phyloP scores from a whole-genome alignment of 2,888 invertebrate genomes.

The Cephus runcator region DNA sequence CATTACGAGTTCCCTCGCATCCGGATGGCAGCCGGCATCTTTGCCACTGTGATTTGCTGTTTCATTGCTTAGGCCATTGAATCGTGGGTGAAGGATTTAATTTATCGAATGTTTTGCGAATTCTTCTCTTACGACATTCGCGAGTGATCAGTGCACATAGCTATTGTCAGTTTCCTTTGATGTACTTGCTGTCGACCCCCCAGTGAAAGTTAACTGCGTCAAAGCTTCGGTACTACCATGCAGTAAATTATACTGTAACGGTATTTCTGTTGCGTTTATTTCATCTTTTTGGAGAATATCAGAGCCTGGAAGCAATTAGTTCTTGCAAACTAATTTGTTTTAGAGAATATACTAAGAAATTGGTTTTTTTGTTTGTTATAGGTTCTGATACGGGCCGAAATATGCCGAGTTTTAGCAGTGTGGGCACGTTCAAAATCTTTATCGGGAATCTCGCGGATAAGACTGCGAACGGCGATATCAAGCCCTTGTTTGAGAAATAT shows the following conservation, averaged over 20 bases:
- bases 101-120: not conserved
- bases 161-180: not conserved
- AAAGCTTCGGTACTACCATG: not conserved
- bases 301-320: not conserved
- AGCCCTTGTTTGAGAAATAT: conserved; percentile 95
- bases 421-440: conserved; percentile 96
- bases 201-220: not conserved
- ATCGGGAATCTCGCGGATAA: conserved; percentile 97
- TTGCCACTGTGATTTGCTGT: not conserved
- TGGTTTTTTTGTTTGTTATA: conserved; percentile 7
- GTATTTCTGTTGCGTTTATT: not conserved
- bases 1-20: conserved; percentile 1
- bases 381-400: conserved; percentile 47
- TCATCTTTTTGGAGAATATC: not conserved
- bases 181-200: not conserved
- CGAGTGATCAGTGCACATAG: not conserved
- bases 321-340: not conserved
- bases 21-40: conserved; percentile 3
- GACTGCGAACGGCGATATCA: conserved; percentile 87
- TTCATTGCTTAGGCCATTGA: not conserved
- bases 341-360: conserved; percentile 1
- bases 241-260: not conserved
- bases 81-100: not conserved
- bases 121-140: not conserved
- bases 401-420: conserved; percentile 85